phyloP scores from a whole-genome alignment of 1,140 invertebrate genomes.

The Cydia pomonella region DNA sequence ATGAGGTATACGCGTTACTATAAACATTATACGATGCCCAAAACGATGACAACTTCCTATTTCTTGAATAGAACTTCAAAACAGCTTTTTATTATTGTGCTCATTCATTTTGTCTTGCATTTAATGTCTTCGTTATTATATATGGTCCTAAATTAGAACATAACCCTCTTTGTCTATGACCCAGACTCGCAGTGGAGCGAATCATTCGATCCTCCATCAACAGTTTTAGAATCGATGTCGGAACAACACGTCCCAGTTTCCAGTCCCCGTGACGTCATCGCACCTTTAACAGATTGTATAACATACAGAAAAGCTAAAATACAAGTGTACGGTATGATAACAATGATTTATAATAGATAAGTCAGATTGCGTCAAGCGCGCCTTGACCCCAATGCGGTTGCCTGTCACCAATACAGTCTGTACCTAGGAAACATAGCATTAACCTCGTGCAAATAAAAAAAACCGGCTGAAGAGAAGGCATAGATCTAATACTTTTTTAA shows the following conservation, averaged over 20 bases:
- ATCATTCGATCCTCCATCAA: constrained; percentile 15
- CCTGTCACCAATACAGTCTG: constrained; percentile 14
- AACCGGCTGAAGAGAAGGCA: background rate
- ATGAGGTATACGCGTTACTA: background rate
- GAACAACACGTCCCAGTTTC: constrained; percentile 14
- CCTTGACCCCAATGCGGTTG: constrained; percentile 22
- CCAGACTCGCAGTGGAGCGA: constrained; percentile 6
- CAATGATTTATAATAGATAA: constrained; percentile 33
- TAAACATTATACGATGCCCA: constrained; percentile 3
- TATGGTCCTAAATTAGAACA: background rate
- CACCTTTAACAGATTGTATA: background rate
- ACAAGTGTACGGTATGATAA: constrained; percentile 11
- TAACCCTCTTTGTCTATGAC: constrained; percentile 10
- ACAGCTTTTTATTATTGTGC: background rate
- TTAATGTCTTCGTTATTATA: background rate
- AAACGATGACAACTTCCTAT: constrained; percentile 8
- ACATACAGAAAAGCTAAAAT: constrained; percentile 25
- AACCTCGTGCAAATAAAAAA: background rate
- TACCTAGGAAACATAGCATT: background rate
- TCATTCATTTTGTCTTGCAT: background rate
- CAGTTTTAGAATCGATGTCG: constrained; percentile 17
- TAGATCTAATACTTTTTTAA: background rate
- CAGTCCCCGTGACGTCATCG: background rate
- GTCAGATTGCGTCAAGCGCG: constrained; percentile 9
- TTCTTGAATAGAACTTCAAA: background rate